phyloP scores from a whole-genome alignment of 23 tunicate genomes.

The Diplosoma virens region DNA sequence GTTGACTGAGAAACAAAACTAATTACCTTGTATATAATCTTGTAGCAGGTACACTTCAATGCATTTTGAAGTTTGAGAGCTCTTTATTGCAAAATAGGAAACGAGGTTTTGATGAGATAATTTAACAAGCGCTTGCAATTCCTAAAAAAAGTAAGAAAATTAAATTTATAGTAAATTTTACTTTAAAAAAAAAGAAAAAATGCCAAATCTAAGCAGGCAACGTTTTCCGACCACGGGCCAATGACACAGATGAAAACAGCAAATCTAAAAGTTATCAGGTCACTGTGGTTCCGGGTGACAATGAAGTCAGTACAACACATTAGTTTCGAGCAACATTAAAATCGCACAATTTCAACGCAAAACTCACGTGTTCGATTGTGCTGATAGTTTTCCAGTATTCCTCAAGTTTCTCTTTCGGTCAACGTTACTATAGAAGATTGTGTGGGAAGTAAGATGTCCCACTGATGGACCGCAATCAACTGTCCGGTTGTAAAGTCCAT shows the following conservation, averaged over 20 bases:
- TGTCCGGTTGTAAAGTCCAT: conserved; percentile 68
- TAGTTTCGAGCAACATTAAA: too few relatives aligned
- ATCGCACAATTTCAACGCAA: too few relatives aligned
- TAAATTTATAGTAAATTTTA: too few relatives aligned
- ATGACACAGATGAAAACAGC: too few relatives aligned
- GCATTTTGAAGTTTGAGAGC: conserved; percentile 12
- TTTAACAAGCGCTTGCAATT: conserved; percentile 55
- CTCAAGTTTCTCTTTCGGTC: conserved; percentile 57
- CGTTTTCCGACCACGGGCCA: too few relatives aligned
- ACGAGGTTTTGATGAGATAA: conserved; percentile 60
- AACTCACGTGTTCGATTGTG: conserved; percentile 73
- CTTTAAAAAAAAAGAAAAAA: too few relatives aligned
- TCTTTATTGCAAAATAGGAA: conserved; percentile 46
- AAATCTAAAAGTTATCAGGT: too few relatives aligned
- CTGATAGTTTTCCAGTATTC: conserved; percentile 56
- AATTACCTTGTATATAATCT: conserved; percentile 70
- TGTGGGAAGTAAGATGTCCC: conserved; percentile 58
- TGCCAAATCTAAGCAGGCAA: too few relatives aligned
- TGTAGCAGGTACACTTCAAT: conserved; percentile 64
- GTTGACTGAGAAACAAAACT: too few relatives aligned
- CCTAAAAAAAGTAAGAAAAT: too few relatives aligned
- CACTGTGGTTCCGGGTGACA: too few relatives aligned
- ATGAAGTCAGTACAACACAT: too few relatives aligned
- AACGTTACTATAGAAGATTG: conserved; percentile 30
- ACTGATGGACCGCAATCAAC: conserved; percentile 61